These are phyloP conservation scores for Poecilia wingei DNA, from an alignment of 2,797 vertebrate species.

Conservation along the genomic window DNA sequence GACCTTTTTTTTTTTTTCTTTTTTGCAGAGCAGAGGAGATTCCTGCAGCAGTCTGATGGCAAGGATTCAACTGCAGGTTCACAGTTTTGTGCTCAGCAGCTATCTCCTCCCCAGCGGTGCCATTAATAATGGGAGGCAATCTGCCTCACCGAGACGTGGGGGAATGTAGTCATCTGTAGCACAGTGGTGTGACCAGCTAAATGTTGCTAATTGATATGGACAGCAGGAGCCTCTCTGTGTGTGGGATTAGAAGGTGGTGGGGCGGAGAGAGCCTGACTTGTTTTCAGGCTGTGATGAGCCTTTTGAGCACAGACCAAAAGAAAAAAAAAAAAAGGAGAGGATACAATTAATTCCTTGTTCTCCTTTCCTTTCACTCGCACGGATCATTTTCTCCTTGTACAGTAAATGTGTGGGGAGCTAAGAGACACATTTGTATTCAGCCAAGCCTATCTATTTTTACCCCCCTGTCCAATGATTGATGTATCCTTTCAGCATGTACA, in stretches of 20 bases:
- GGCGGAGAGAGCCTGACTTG: slow-evolving; percentile 37
- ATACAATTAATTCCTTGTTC: slow-evolving; percentile 15
- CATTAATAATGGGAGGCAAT: slow-evolving; percentile 74
- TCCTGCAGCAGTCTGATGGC: slow-evolving; percentile 62
- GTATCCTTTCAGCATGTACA: slow-evolving; percentile 69
- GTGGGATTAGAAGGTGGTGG: slow-evolving; percentile 55
- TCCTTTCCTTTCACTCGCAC: slow-evolving; percentile 3
- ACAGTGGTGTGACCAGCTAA: slow-evolving; percentile 71
- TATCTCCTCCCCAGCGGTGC: slow-evolving; percentile 54
- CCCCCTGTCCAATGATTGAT: slow-evolving; percentile 67
- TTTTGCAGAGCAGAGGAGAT: slow-evolving; percentile 31
- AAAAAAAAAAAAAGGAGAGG: slow-evolving; percentile 13
- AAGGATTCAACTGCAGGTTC: slow-evolving; percentile 63
- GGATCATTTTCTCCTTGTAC: slow-evolving; percentile 3
- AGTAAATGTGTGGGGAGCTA: slow-evolving; percentile 30
- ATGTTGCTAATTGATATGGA: slow-evolving; percentile 79
- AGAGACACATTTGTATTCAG: slow-evolving; percentile 59
- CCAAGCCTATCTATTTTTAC: slow-evolving; percentile 59
- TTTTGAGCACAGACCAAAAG: slow-evolving; percentile 17
- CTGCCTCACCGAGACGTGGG: slow-evolving; percentile 64
- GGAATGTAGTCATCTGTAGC: slow-evolving; percentile 78
- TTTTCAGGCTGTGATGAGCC: slow-evolving; percentile 39
- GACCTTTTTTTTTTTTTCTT: slow-evolving; percentile 53
- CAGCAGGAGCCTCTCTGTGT: slow-evolving; percentile 69
- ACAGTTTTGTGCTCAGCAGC: slow-evolving; percentile 58